phyloP scores from a whole-genome alignment of 64 coral and sea anemone species.

The Montipora sp. region DNA sequence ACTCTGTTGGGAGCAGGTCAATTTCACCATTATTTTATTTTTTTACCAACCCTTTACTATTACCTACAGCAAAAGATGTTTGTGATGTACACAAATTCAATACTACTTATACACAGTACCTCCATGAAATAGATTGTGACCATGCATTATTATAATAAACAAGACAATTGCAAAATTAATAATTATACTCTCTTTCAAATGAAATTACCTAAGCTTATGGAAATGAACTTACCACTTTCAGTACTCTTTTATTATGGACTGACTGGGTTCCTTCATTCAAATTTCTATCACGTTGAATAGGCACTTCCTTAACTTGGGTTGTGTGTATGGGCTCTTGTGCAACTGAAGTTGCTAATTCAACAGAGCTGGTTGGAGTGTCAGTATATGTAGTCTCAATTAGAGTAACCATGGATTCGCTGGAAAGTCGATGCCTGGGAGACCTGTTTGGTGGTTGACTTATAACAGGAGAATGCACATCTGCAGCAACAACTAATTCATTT shows the following conservation, averaged over 20 bases:
- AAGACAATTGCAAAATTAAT: too few species aligned
- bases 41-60: too few species aligned
- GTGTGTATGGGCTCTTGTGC: background rate
- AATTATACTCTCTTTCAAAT: too few species aligned
- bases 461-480: slow-evolving; percentile 5
- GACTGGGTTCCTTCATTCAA: background rate
- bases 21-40: too few species aligned
- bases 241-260: background rate
- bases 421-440: slow-evolving; percentile 42
- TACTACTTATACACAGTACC: too few species aligned
- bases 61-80: too few species aligned
- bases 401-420: slow-evolving; percentile 84
- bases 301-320: background rate
- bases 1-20: too few species aligned
- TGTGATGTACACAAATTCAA: background rate
- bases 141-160: too few species aligned
- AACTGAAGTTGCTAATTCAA: background rate
- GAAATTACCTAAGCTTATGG: too few species aligned
- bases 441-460: background rate
- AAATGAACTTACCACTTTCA: slow-evolving; percentile 37
- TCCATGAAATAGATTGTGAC: too few species aligned
- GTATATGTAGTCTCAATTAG: slow-evolving; percentile 63
- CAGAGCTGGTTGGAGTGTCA: background rate
- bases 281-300: background rate
- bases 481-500: slow-evolving; percentile 5